Evolutionary conservation across 2,888 invertebrate genomes (phyloP).

Genomic region (Mycalesis mineus): DNA sequence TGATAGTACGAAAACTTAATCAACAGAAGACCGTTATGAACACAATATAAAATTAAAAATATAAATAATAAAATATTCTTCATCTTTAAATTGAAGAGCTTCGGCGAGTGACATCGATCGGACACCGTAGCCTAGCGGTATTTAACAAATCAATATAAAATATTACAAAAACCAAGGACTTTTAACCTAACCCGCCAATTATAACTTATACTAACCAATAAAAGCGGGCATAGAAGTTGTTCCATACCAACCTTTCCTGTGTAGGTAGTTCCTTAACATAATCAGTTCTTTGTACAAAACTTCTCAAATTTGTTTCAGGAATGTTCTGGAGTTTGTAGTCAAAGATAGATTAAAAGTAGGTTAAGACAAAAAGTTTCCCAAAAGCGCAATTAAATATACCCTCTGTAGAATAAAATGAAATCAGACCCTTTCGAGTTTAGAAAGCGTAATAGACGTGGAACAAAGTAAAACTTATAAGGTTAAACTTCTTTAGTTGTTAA

Average conservation of each 20-base stretch:
- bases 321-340: neutral
- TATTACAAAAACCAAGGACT: too few relatives aligned
- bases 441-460: conserved; percentile 1
- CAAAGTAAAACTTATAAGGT: neutral
- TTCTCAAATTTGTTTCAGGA: neutral
- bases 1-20: too few relatives aligned
- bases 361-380: neutral
- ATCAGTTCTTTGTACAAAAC: neutral
- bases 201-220: neutral
- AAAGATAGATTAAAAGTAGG: neutral
- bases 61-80: too few relatives aligned
- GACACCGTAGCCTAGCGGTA: too few relatives aligned
- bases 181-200: too few relatives aligned
- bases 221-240: neutral
- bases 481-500: neutral
- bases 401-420: neutral
- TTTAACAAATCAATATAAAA: too few relatives aligned
- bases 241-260: neutral
- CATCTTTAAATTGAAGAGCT: too few relatives aligned
- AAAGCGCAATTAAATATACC: neutral
- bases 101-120: too few relatives aligned
- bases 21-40: too few relatives aligned
- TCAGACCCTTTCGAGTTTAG: neutral
- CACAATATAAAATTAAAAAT: too few relatives aligned
- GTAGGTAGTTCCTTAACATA: neutral